These are phyloP conservation scores for Phenganax marumi DNA, from an alignment of 92 coral and sea anemone genomes.

Conservation along the genomic window DNA sequence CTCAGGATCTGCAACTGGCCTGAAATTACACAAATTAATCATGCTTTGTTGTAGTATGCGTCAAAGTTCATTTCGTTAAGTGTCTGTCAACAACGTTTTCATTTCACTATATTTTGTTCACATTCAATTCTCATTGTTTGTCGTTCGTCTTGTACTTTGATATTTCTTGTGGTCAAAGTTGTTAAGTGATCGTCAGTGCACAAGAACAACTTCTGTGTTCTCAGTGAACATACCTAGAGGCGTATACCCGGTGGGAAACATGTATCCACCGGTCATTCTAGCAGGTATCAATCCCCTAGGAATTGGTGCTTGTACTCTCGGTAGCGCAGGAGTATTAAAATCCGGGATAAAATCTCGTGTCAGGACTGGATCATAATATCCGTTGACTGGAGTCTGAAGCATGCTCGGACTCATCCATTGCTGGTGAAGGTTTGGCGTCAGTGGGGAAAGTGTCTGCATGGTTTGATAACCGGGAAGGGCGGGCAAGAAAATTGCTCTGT, in stretches of 20 bases:
- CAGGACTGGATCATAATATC: slow-evolving; percentile 34
- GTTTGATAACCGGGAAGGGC: neutral
- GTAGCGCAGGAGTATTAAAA: slow-evolving; percentile 2
- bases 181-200: slow-evolving; percentile 6
- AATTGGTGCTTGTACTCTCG: slow-evolving; percentile 20
- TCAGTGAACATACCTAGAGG: slow-evolving; percentile 41
- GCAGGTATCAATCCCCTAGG: slow-evolving; percentile 17
- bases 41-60: neutral
- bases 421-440: neutral
- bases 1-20: slow-evolving; percentile 19
- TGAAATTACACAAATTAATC: slow-evolving; percentile 8
- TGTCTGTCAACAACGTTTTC: neutral
- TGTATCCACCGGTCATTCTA: neutral
- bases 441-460: neutral
- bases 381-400: slow-evolving; percentile 21
- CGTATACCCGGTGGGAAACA: slow-evolving; percentile 20
- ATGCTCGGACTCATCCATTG: slow-evolving; percentile 15
- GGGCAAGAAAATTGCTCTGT: slow-evolving; percentile 3
- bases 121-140: neutral
- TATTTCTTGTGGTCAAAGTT: neutral
- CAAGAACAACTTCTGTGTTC: slow-evolving; percentile 37
- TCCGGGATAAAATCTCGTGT: slow-evolving; percentile 43
- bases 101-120: neutral
- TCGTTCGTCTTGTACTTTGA: neutral
- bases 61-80: neutral